phyloP scores from a whole-genome alignment of 2,797 vertebrate species.

The Gambelia wislizenii region DNA sequence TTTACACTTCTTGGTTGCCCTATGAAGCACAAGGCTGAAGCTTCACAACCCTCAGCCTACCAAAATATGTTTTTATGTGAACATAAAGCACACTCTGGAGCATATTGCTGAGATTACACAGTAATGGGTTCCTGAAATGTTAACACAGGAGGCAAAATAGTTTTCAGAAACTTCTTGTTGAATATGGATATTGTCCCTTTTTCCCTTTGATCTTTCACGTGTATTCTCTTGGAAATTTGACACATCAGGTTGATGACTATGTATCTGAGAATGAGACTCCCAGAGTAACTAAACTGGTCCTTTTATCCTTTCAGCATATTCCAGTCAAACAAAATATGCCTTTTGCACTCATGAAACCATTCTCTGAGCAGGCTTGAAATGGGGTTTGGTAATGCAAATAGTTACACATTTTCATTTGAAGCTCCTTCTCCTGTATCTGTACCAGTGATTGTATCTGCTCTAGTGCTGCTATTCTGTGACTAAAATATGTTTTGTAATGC shows the following conservation, averaged over 20 bases:
- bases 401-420: not conserved
- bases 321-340: not conserved
- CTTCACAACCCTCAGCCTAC: constrained; percentile 13
- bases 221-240: not conserved
- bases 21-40: constrained; percentile 13
- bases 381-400: not conserved
- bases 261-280: not conserved
- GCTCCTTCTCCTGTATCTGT: not conserved
- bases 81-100: constrained; percentile 28
- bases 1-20: constrained; percentile 40
- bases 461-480: not conserved
- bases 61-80: constrained; percentile 27
- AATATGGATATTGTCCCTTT: not conserved
- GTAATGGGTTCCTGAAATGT: constrained; percentile 11
- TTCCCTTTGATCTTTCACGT: not conserved
- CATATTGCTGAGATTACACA: not conserved
- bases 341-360: not conserved
- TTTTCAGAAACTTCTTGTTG: not conserved
- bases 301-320: not conserved
- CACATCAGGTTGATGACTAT: not conserved
- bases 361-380: not conserved
- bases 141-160: not conserved
- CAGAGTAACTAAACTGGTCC: not conserved
- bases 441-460: not conserved
- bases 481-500: not conserved